Conservation (phyloP, 2,113 vertebrate genomes). For the Peromyscus leucopus region DNA sequence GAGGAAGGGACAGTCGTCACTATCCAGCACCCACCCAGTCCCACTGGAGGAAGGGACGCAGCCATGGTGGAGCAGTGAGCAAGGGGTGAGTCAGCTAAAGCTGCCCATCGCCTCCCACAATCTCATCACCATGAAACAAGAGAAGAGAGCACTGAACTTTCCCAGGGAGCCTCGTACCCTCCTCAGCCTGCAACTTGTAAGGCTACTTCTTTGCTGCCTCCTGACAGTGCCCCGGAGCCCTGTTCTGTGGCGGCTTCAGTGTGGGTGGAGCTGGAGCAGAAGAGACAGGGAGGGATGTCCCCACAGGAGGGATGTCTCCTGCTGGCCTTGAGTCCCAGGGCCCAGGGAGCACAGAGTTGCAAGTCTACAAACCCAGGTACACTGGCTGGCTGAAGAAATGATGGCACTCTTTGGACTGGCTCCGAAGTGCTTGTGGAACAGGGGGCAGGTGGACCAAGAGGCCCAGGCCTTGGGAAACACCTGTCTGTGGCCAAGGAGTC, state of each 20-base stretch:
- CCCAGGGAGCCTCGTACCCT: no score
- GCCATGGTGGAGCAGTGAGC: neutral
- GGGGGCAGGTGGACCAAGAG: neutral
- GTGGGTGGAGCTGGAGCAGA: neutral
- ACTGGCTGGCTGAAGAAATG: neutral
- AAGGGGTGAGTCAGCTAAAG: neutral
- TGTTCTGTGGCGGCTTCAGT: neutral
- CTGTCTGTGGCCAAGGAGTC: no score
- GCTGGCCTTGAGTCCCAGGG: neutral
- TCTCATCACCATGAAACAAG: neutral
- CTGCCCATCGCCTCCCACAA: fast-evolving
- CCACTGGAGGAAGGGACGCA: neutral
- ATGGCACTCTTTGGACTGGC: neutral
- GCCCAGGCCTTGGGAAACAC: neutral
- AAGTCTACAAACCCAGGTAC: neutral
- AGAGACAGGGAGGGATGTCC: neutral
- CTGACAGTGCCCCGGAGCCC: neutral
- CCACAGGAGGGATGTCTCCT: neutral
- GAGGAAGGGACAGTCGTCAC: neutral
- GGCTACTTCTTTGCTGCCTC: neutral
- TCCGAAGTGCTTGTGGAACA: neutral
- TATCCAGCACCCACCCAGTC: neutral
- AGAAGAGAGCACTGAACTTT: neutral
- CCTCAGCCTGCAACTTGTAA: neutral
- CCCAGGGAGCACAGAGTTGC: neutral